Percentiles rank a stretch among this genome's conserved stretches.
These are phyloP conservation scores for Strix aluco DNA, from an alignment of 2,113 vertebrate genomes.

Conservation along the genomic window DNA sequence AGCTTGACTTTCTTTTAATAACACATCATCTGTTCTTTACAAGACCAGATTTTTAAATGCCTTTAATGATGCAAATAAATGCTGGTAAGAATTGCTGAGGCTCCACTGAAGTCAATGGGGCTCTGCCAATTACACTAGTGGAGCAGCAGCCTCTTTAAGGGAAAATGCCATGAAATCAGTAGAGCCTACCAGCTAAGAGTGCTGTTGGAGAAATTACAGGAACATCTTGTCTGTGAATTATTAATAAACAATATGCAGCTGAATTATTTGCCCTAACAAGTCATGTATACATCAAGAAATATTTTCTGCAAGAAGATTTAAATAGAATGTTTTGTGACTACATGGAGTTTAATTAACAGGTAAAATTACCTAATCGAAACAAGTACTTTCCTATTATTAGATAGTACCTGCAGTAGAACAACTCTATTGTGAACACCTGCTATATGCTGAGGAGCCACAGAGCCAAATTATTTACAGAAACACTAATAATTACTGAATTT, in stretches of 20 bases:
- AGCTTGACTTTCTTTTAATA: neutral
- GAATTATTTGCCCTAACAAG: conserved; percentile 5
- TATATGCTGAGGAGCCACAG: neutral
- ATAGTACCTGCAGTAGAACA: neutral
- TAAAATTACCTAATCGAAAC: neutral
- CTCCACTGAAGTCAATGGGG: neutral
- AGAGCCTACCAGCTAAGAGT: neutral
- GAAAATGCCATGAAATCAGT: neutral
- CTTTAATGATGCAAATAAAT: neutral
- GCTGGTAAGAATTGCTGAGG: neutral
- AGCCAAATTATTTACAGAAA: neutral
- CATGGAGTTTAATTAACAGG: conserved; percentile 11
- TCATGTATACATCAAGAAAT: neutral
- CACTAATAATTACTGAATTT: neutral
- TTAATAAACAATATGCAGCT: neutral
- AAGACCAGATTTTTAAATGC: neutral
- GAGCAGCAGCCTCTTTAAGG: neutral
- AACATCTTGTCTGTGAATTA: neutral
- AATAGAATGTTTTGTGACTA: neutral
- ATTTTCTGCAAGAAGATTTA: neutral
- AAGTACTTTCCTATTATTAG: neutral
- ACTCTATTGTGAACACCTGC: neutral
- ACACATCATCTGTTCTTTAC: neutral
- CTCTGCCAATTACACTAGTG: neutral
- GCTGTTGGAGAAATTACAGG: neutral